phyloP scores from a whole-genome alignment of 2,113 vertebrate genomes.

The Narcine bancroftii region DNA sequence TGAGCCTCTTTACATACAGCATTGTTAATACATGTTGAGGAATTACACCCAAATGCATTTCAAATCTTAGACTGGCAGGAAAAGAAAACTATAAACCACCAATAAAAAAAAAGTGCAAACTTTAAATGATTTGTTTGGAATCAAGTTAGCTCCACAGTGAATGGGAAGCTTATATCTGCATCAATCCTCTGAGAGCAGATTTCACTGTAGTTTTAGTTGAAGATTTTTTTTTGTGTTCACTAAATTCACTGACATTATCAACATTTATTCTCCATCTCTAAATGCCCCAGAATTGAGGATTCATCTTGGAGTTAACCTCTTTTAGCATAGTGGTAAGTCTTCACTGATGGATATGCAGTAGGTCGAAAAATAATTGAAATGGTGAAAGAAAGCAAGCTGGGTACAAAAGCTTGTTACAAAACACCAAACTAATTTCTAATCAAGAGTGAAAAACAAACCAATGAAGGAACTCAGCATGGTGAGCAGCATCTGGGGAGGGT shows the following conservation, averaged over 20 bases:
- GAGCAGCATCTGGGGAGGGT: too few species aligned
- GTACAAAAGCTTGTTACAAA: neutral
- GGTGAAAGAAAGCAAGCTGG: neutral
- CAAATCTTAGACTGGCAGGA: neutral
- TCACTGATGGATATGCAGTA: neutral
- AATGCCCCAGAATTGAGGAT: too few species aligned
- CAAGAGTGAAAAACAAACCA: too few species aligned
- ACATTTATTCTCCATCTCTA: too few species aligned
- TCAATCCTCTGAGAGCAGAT: neutral
- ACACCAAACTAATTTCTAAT: neutral
- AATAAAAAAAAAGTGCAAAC: neutral
- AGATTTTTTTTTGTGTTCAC: too few species aligned
- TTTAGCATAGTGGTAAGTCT: neutral
- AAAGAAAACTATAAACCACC: neutral
- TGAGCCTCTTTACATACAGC: neutral
- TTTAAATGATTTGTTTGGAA: neutral
- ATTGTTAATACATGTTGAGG: neutral
- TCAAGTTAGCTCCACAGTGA: neutral
- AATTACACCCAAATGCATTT: neutral
- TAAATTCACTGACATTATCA: too few species aligned
- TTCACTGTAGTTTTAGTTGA: neutral
- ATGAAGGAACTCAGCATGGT: too few species aligned
- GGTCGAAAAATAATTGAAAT: neutral
- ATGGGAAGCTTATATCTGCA: neutral
- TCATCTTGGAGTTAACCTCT: neutral